Evolutionary conservation across 2,113 vertebrate species (phyloP), one percentile per base, ranked within the genome.

Genomic region (Nothobranchius furzeri): DNA sequence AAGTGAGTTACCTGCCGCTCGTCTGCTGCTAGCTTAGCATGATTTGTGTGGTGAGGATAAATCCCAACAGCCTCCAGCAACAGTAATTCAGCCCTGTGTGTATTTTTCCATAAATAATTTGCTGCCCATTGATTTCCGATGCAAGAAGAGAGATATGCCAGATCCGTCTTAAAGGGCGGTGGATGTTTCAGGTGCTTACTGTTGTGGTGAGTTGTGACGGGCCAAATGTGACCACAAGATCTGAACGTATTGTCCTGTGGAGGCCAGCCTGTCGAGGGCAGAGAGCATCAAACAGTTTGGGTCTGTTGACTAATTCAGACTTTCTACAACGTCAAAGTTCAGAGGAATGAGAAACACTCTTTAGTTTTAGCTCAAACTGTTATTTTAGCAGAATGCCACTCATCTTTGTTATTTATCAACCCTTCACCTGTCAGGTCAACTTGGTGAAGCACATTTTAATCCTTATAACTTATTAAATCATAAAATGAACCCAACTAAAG

Each of bases 101-200:
- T 88, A 92, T 92, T 95, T 45, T 94, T 91, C 91, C 87, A 90
- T 94, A 94, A 95, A 95, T 94, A 91, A 93, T 92, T 92, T 86
- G 81, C 90, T 90, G 84, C 85, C 71, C 64, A 93, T 92, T 94
- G 92, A 94, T 92, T 94, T 90, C 86, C 90, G 90, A 87, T 93
- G 91, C 84, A 82, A 77, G 86, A 82, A 79, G 75, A 90, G 91
- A 92, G 93, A 93, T 90, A 84, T 92, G 87, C 67, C 82, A 77
- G 85, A 85, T 90, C 80, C 92, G 88, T 88, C 85, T 91, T 90
- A 88, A 90, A 92, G 82, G 78, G 81, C 85, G 63, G 85, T 88
- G 88, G 90, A 91, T 90, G 91, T 92, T 87, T 83, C 78, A 72
- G 70, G 68, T 79, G 66, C 72, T 89, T 77, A 81, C 77, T 89